A percentile compares a stretch with the other conserved stretches of the same genome.
Evolutionary conservation across 2,888 invertebrate genomes (phyloP).

Genomic region (Aphodius granarius): DNA sequence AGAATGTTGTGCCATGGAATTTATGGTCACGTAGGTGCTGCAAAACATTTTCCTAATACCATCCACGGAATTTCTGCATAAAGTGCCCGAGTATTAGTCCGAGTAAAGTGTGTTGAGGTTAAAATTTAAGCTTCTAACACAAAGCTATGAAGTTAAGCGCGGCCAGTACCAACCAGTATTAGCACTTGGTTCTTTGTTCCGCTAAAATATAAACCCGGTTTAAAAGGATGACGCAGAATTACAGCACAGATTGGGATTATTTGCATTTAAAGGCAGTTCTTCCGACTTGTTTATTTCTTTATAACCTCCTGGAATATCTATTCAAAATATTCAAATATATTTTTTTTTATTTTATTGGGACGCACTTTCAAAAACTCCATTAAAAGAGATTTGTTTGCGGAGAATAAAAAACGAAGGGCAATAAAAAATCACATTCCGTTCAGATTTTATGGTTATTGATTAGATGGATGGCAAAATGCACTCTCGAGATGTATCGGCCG

Average conservation of each 20-base stretch:
- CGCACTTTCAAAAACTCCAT: background rate
- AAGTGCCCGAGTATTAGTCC: background rate
- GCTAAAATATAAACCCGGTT: background rate
- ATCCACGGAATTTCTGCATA: background rate
- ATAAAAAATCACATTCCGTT: background rate
- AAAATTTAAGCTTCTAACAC: background rate
- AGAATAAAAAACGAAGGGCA: background rate
- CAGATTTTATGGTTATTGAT: background rate
- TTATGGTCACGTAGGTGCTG: background rate
- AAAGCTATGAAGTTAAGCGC: background rate
- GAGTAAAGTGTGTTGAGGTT: background rate
- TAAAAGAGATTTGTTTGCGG: background rate
- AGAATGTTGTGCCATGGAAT: background rate
- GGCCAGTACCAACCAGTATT: background rate
- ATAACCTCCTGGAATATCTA: background rate
- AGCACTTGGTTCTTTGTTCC: background rate
- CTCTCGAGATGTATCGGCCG: background rate
- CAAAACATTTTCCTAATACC: background rate
- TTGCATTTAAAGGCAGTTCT: background rate
- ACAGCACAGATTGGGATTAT: background rate
- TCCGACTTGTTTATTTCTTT: background rate
- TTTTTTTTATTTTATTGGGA: background rate
- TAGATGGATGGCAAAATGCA: background rate
- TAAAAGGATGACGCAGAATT: background rate
- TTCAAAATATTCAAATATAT: background rate